These are phyloP conservation scores for Smutsia temminckii DNA, from an alignment of 2,797 vertebrate genomes.

Conservation along the genomic window DNA sequence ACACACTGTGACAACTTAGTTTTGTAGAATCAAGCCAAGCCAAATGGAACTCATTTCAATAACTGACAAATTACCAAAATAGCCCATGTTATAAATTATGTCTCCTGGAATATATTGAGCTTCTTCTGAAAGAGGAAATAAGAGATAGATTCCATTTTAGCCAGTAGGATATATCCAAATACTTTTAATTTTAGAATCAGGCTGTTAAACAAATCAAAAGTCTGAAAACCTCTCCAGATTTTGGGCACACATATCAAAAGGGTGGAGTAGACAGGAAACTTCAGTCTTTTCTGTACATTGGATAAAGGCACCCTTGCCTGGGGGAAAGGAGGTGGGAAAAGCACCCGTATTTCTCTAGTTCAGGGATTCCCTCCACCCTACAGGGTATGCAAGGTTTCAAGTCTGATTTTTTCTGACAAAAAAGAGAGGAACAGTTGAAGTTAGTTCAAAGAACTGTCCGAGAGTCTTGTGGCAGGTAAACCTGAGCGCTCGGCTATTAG, in stretches of 20 bases:
- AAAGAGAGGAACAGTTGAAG: background rate
- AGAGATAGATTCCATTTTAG: conserved; percentile 52
- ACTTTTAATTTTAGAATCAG: conserved; percentile 59
- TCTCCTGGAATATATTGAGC: conserved; percentile 10
- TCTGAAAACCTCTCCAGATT: conserved; percentile 12
- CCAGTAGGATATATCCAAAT: conserved; percentile 32
- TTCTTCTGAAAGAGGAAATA: conserved; percentile 44
- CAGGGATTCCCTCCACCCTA: background rate
- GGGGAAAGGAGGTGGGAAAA: conserved; percentile 4
- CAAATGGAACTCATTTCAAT: conserved; percentile 56
- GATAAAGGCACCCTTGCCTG: background rate
- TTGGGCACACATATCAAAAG: background rate
- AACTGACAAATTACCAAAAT: conserved; percentile 55
- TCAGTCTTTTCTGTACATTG: background rate
- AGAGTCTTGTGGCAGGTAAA: conserved; percentile 13
- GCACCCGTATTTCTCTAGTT: background rate
- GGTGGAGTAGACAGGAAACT: conserved; percentile 54
- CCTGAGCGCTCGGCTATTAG: background rate
- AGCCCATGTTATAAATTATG: conserved; percentile 23
- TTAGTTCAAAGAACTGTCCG: conserved; percentile 40
- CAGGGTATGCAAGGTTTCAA: background rate
- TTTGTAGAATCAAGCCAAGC: conserved; percentile 51
- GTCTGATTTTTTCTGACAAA: conserved; percentile 29
- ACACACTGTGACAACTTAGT: conserved; percentile 32
- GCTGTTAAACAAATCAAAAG: conserved; percentile 55